phyloP scores from a whole-genome alignment of 1,140 invertebrate genomes.

The Drosophila nasuta region DNA sequence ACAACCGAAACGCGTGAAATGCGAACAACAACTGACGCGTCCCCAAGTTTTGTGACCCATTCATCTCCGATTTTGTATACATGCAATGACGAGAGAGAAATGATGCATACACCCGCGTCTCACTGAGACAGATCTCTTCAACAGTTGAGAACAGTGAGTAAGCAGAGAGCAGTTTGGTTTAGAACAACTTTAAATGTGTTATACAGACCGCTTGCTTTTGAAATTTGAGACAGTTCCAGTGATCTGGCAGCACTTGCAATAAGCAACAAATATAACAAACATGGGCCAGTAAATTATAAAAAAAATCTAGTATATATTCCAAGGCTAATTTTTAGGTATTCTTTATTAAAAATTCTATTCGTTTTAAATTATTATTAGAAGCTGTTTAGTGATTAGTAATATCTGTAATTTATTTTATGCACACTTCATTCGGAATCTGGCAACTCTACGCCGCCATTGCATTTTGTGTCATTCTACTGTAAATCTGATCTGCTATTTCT shows the following conservation, averaged over 20 bases:
- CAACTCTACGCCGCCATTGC: background rate
- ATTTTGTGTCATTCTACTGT: background rate
- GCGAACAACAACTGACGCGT: conserved; percentile 47
- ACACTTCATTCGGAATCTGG: background rate
- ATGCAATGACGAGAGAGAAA: background rate
- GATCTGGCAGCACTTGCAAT: background rate
- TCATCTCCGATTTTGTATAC: conserved; percentile 12
- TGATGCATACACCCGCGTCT: background rate
- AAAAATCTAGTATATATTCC: no score
- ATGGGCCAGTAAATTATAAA: no score
- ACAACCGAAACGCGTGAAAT: conserved; percentile 22
- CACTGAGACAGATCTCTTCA: background rate
- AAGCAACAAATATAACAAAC: background rate
- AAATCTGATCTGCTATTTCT: background rate
- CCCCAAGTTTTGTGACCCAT: conserved; percentile 6
- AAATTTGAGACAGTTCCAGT: background rate
- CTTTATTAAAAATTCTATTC: no score
- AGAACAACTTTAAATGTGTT: background rate
- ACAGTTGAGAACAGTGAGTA: background rate
- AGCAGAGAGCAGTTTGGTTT: background rate
- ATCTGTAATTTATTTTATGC: no score
- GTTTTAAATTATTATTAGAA: no score
- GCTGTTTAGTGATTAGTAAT: no score
- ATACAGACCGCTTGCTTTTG: background rate
- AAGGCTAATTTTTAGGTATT: no score